These are phyloP conservation scores for Gnathochromis pfefferi DNA, from an alignment of 2,113 vertebrate species.

Conservation along the genomic window DNA sequence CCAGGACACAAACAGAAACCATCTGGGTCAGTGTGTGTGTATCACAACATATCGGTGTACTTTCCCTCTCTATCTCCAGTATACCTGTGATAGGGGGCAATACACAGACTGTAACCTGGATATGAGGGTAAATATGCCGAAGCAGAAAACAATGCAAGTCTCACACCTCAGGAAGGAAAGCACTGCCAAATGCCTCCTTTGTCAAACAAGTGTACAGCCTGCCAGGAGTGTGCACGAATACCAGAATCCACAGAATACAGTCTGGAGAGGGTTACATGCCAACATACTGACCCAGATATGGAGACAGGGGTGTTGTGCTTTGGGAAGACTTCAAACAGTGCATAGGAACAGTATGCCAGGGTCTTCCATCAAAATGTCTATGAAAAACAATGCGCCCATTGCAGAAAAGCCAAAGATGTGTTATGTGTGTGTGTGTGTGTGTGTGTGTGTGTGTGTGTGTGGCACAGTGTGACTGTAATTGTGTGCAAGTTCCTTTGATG, in stretches of 20 bases:
- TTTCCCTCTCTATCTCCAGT: neutral
- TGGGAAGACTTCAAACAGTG: slow-evolving; percentile 40
- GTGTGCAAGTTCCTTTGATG: slow-evolving; percentile 49
- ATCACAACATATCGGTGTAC: slow-evolving; percentile 11
- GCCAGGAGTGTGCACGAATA: slow-evolving; percentile 15
- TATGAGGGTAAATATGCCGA: slow-evolving; percentile 19
- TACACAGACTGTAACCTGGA: slow-evolving; percentile 32
- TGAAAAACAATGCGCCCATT: slow-evolving; percentile 29
- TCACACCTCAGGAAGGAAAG: slow-evolving; percentile 43
- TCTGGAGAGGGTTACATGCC: slow-evolving; percentile 19
- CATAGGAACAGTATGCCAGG: slow-evolving; percentile 18
- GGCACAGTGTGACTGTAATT: slow-evolving; percentile 19
- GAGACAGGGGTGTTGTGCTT: neutral
- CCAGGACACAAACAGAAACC: neutral
- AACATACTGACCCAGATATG: slow-evolving; percentile 52
- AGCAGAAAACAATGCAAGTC: slow-evolving; percentile 37
- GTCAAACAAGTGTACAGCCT: neutral
- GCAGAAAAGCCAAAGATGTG: slow-evolving; percentile 35
- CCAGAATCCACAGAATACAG: neutral
- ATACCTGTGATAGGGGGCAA: slow-evolving; percentile 16
- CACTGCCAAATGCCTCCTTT: slow-evolving; percentile 19
- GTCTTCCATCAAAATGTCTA: slow-evolving; percentile 1
- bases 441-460: slow-evolving; percentile 27
- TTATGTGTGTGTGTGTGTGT: slow-evolving; percentile 21
- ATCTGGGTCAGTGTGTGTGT: slow-evolving; percentile 1